phyloP scores from a whole-genome alignment of 2,888 invertebrate genomes.

The Drymonia ruficornis region DNA sequence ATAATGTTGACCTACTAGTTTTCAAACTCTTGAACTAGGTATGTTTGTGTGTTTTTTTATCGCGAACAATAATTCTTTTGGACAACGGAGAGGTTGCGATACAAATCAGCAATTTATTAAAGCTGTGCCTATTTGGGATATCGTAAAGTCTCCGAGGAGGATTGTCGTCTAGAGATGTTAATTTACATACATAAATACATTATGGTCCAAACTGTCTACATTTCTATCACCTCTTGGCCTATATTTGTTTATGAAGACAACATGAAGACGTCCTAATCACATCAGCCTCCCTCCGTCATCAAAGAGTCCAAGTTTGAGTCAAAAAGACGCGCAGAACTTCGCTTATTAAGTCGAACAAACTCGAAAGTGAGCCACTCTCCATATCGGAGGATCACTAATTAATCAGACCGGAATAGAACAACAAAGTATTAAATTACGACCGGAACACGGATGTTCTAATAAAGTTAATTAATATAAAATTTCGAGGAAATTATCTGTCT shows the following conservation, averaged over 20 bases:
- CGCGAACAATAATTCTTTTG: no score
- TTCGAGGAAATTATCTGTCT: slow-evolving; percentile 25
- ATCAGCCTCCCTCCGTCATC: slow-evolving; percentile 60
- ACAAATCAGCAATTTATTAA: no score
- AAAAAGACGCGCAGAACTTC: slow-evolving; percentile 76
- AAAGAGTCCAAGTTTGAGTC: slow-evolving; percentile 67
- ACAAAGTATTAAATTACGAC: slow-evolving; percentile 74
- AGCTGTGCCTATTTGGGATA: no score
- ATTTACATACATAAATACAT: no score
- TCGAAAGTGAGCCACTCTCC: slow-evolving; percentile 62
- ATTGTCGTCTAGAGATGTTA: no score
- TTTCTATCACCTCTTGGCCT: neutral
- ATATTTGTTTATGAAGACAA: slow-evolving; percentile 29
- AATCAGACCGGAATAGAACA: slow-evolving; percentile 72
- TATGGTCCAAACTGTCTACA: no score
- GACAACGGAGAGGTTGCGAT: no score
- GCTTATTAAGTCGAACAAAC: slow-evolving; percentile 74
- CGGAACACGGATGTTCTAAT: slow-evolving; percentile 56
- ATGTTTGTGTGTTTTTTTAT: no score
- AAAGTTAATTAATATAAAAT: slow-evolving; percentile 64
- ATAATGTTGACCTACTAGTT: no score
- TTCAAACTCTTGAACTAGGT: no score
- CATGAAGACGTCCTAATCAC: slow-evolving; percentile 57
- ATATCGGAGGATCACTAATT: slow-evolving; percentile 76
- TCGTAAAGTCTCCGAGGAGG: no score